phyloP scores from a whole-genome alignment of 2,797 vertebrate genomes.

The Coregonus sp. region DNA sequence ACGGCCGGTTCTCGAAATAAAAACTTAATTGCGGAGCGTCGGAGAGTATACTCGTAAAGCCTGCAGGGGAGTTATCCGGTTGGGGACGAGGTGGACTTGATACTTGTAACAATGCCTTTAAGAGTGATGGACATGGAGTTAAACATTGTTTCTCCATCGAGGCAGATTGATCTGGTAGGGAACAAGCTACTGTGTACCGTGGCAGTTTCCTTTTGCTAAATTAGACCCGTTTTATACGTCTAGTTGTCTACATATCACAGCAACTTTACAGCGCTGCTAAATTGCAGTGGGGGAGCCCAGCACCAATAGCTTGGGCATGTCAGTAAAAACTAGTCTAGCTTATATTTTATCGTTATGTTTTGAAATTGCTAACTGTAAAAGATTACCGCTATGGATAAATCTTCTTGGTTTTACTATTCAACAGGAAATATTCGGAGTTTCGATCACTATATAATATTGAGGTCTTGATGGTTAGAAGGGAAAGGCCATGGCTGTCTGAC shows the following conservation, averaged over 20 bases:
- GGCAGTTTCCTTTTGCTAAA: background rate
- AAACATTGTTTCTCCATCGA: background rate
- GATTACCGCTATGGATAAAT: background rate
- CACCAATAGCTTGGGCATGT: background rate
- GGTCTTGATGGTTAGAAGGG: background rate
- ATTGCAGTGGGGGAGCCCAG: background rate
- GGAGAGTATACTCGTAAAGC: background rate
- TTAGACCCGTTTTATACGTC: too few species aligned
- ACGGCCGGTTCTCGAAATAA: background rate
- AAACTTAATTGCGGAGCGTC: background rate
- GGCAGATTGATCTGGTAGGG: background rate
- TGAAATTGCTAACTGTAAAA: background rate
- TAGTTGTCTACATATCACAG: background rate
- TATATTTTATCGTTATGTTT: background rate
- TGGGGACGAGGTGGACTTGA: too few species aligned
- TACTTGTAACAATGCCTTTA: background rate
- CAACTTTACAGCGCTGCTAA: too few species aligned
- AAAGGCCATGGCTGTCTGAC: constrained; percentile 11
- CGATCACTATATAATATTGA: background rate
- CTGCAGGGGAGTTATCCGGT: background rate
- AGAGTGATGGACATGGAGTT: background rate
- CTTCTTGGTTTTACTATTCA: background rate
- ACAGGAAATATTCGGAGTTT: background rate
- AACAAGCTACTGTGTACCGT: background rate
- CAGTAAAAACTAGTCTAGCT: background rate